These are phyloP conservation scores for Tarsius wallacei DNA, from an alignment of 2,797 vertebrate species.

Conservation along the genomic window DNA sequence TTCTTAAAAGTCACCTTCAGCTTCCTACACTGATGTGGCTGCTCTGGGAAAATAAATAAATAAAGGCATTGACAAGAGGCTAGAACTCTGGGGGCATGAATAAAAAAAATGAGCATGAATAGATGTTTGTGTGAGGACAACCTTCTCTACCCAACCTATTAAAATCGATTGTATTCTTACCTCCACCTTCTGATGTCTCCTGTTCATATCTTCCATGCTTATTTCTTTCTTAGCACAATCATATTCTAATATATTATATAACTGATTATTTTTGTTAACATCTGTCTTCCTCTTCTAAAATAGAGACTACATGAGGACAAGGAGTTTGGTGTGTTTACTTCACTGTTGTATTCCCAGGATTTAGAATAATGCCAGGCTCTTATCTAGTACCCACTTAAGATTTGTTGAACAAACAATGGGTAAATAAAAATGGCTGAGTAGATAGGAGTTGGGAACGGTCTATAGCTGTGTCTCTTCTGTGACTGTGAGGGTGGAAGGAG, in stretches of 20 bases:
- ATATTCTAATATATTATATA: not conserved
- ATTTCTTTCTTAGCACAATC: not conserved
- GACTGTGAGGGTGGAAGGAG: not conserved
- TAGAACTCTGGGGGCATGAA: no score
- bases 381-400: not conserved
- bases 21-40: no score
- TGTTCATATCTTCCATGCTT: not conserved
- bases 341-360: not conserved
- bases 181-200: not conserved
- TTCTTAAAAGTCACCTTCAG: not conserved
- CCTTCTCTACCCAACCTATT: not conserved
- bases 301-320: not conserved
- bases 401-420: not conserved
- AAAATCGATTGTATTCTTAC: not conserved
- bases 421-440: not conserved
- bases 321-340: not conserved
- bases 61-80: no score
- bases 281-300: not conserved
- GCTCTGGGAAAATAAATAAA: no score
- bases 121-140: not conserved
- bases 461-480: not conserved
- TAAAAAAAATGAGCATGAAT: no score
- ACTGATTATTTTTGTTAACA: not conserved
- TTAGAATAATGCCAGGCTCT: not conserved
- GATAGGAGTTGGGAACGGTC: not conserved